A percentile compares a stretch with the other conserved stretches of the same genome.
Evolutionary conservation across 2,797 vertebrate species (phyloP).

Genomic region (Hephaestus fuliginosus): DNA sequence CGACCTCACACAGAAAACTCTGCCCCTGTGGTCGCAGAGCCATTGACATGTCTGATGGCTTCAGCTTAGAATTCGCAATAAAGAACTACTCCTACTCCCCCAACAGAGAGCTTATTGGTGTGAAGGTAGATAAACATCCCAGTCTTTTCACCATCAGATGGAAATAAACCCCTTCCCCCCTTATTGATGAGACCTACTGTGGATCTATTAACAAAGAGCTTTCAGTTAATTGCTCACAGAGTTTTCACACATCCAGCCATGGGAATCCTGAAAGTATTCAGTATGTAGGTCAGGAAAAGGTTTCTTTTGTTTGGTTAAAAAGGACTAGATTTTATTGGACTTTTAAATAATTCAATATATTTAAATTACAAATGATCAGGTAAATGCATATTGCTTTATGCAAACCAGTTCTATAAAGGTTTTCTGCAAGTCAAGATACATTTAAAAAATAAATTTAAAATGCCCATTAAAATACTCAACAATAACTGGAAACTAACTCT

Average conservation of each 20-base stretch:
- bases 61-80: slow-evolving; percentile 67
- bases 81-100: slow-evolving; percentile 56
- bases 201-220: slow-evolving; percentile 85
- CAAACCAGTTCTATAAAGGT: not conserved
- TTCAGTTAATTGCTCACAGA: slow-evolving; percentile 82
- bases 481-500: not conserved
- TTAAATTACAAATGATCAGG: slow-evolving; percentile 10
- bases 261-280: slow-evolving; percentile 77
- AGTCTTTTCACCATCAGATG: slow-evolving; percentile 79
- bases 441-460: not conserved
- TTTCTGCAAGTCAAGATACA: not conserved
- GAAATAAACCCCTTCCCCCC: slow-evolving; percentile 83
- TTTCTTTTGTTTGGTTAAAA: slow-evolving; percentile 63
- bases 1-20: slow-evolving; percentile 33
- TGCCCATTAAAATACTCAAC: not conserved
- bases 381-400: not conserved
- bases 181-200: slow-evolving; percentile 85
- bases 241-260: slow-evolving; percentile 79
- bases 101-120: slow-evolving; percentile 68
- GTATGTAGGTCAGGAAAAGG: slow-evolving; percentile 72
- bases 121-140: slow-evolving; percentile 82
- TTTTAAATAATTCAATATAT: slow-evolving; percentile 20
- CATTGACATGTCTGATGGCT: slow-evolving; percentile 62
- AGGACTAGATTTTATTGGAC: slow-evolving; percentile 35
- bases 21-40: slow-evolving; percentile 39